phyloP scores from a whole-genome alignment of 2,888 invertebrate species.

The Cryptosula pallasiana region DNA sequence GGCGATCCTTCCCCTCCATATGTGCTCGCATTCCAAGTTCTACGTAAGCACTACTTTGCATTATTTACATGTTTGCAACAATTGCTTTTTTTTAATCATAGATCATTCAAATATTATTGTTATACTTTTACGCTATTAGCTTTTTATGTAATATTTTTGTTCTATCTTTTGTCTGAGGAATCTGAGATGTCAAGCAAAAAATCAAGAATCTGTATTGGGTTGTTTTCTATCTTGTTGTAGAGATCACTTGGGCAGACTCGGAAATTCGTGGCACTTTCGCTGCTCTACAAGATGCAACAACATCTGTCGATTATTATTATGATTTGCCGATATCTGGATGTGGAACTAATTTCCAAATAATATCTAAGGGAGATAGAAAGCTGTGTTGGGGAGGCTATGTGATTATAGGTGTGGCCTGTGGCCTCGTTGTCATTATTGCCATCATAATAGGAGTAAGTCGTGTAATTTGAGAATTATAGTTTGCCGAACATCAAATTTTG shows the following conservation, averaged over 20 bases:
- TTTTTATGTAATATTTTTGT: too few species aligned
- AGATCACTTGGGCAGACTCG: not conserved
- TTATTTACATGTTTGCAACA: too few species aligned
- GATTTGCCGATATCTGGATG: not conserved
- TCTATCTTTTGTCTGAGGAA: too few species aligned
- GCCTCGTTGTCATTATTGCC: not conserved
- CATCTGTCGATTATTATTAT: not conserved
- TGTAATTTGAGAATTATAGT: not conserved
- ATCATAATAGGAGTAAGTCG: slow-evolving; percentile 15
- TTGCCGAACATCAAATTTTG: not conserved
- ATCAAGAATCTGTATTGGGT: too few species aligned
- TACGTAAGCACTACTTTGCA: not conserved
- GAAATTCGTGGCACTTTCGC: not conserved
- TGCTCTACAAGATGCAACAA: not conserved
- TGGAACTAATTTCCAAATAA: not conserved
- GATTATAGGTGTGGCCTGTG: slow-evolving; percentile 6
- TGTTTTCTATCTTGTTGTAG: not conserved
- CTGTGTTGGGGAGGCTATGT: slow-evolving; percentile 17
- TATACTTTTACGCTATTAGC: too few species aligned
- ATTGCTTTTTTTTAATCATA: too few species aligned
- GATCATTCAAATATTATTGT: too few species aligned
- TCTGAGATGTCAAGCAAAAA: too few species aligned
- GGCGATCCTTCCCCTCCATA: not conserved
- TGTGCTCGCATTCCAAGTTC: not conserved
- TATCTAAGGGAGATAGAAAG: not conserved